phyloP scores from a whole-genome alignment of 2,888 invertebrate genomes.

The Drosophila kuntzei region DNA sequence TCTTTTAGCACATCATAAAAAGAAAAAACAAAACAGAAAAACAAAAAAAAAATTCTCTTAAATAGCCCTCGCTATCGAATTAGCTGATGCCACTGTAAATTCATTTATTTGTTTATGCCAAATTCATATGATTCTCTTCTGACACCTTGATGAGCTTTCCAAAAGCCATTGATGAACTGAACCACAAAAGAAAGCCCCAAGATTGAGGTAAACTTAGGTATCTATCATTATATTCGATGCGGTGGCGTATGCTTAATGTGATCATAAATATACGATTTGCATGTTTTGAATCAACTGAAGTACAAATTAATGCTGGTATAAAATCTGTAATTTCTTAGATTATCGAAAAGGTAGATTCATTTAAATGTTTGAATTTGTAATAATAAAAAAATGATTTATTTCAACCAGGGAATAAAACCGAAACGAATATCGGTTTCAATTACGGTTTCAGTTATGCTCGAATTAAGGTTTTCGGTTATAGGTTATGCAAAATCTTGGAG shows the following conservation, averaged over 20 bases:
- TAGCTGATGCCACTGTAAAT: constrained; percentile 8
- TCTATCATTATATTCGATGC: neutral
- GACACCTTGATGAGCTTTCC: constrained; percentile 16
- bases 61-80: neutral
- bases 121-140: constrained; percentile 4
- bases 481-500: no score
- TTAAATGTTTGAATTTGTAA: no score
- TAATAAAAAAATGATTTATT: no score
- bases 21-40: constrained; percentile 8
- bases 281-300: neutral
- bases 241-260: constrained; percentile 12
- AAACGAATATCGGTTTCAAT: no score
- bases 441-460: no score
- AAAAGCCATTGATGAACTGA: constrained; percentile 1
- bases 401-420: no score
- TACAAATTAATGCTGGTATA: neutral
- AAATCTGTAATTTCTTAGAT: neutral
- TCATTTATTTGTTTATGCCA: constrained; percentile 40
- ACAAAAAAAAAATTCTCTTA: neutral
- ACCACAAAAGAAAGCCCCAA: neutral
- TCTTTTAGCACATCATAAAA: constrained; percentile 47
- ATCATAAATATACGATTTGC: neutral
- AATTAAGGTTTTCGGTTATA: no score
- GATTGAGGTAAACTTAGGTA: neutral
- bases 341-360: no score